A percentile compares a stretch with the other conserved stretches of the same genome.
Conservation (phyloP, 2,797 vertebrate species). For the Hippopotamyrus pictus region DNA sequence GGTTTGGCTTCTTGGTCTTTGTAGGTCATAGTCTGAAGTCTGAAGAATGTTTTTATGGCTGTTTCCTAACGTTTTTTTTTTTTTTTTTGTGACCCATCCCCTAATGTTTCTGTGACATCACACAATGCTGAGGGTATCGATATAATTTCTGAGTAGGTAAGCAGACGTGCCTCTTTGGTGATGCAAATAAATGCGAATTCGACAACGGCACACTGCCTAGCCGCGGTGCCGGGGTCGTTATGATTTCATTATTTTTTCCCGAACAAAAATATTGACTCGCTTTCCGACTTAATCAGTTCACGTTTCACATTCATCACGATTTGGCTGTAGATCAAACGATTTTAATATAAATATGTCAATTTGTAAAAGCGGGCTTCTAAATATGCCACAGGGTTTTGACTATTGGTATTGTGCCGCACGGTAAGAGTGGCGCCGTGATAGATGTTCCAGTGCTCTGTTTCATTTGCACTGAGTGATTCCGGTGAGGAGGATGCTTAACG, state of each 20-base stretch:
- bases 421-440: constrained; percentile 9
- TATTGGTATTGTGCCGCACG: constrained; percentile 14
- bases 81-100: neutral
- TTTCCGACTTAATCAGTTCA: constrained; percentile 23
- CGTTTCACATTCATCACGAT: constrained; percentile 24
- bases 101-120: neutral
- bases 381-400: constrained; percentile 17
- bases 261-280: constrained; percentile 20
- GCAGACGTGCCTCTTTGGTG: neutral
- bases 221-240: neutral
- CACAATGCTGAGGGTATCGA: constrained; percentile 6
- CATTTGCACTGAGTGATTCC: constrained; percentile 34
- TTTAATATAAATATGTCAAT: constrained; percentile 26
- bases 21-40: neutral
- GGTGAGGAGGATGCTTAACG: constrained; percentile 26
- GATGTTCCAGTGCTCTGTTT: constrained; percentile 27
- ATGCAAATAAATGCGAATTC: constrained; percentile 18
- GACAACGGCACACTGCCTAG: neutral
- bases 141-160: constrained; percentile 1
- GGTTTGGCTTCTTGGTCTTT: neutral
- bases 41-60: neutral
- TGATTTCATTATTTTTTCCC: constrained; percentile 24
- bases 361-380: constrained; percentile 14
- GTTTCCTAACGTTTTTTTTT: neutral
- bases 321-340: constrained; percentile 17